Conservation (phyloP, 2,888 invertebrate genomes). For the Camponotus fellah region DNA sequence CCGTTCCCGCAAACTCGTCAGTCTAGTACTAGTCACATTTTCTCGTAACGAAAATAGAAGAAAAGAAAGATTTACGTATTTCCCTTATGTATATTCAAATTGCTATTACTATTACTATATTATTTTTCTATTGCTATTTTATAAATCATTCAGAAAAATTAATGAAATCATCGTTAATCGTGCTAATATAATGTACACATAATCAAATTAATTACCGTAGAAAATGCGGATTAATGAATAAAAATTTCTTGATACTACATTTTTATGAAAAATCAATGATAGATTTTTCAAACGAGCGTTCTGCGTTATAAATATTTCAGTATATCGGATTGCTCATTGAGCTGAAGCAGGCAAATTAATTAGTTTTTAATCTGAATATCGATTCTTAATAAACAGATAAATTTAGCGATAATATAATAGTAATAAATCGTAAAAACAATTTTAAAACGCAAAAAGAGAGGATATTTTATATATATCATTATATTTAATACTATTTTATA, state of each 20-base stretch:
- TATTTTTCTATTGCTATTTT: conserved; percentile 3
- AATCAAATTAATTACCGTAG: neutral
- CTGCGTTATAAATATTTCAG: neutral
- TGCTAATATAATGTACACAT: neutral
- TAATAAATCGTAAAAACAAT: neutral
- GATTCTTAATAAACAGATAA: neutral
- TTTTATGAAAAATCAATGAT: neutral
- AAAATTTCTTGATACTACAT: neutral
- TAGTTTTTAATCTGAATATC: neutral
- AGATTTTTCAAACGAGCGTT: neutral
- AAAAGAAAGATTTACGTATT: neutral
- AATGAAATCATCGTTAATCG: neutral
- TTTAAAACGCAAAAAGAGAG: neutral
- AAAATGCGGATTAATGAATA: neutral
- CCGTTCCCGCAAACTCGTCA: conserved; percentile 40
- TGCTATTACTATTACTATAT: neutral
- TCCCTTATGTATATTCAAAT: conserved; percentile 1
- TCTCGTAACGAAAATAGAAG: conserved; percentile 14
- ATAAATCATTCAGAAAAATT: conserved; percentile 23
- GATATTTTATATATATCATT: neutral
- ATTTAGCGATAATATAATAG: neutral
- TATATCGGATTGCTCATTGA: neutral
- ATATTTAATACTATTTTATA: neutral
- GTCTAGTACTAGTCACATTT: neutral
- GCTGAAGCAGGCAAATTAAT: neutral